Base-by-base conservation (phyloP, 2,888 invertebrate genomes). In the Caenorhabditis angaria region DNA sequence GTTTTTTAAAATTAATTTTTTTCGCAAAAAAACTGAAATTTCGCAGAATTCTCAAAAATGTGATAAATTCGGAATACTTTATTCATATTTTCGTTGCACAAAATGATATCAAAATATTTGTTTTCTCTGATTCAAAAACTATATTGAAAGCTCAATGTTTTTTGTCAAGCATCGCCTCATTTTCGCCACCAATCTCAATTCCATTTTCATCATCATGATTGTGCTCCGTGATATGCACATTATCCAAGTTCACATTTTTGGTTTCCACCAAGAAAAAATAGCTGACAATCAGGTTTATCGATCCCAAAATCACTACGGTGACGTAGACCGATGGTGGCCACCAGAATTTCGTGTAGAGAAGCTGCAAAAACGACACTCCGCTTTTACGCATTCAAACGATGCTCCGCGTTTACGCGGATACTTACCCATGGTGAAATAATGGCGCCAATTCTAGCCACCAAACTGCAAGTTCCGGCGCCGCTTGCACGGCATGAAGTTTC, bases 371-470 rank as follows among this genome's bases (percentile, higher is more conserved):
- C n/a, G n/a, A n/a, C n/a, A n/a, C n/a, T n/a, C n/a, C n/a, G n/a
- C n/a, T n/a, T n/a, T n/a, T n/a, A 32, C 32, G 32, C 32, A 12
- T 32, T 8, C n/a, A n/a, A n/a, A n/a, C n/a, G 32, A 32, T 32
- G 5, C 12, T 32, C 6, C 10, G 22, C 3, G 14, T 6, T 24
- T 18, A 47, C 4, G 2, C 18, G 8, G 28, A 59, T 48, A 51
- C 54, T 54, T 47, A 81, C 80, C 24, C 73, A 32, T 12, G 84
- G 84, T 27, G 84, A 80, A 29, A 80, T 32, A 48, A 84, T 75
- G n/a, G 77, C 79, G 20, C 84, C 84, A 32, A 82, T 58, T 53
- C 84, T 65, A n/a, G 84, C 84, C 22, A 82, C 54, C 32, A 85
- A 54, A 8, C 80, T 80, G 60, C 84, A 85, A 0, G 78, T 74